phyloP scores from a whole-genome alignment of 2,888 invertebrate species.

The Ophioninae sp. region DNA sequence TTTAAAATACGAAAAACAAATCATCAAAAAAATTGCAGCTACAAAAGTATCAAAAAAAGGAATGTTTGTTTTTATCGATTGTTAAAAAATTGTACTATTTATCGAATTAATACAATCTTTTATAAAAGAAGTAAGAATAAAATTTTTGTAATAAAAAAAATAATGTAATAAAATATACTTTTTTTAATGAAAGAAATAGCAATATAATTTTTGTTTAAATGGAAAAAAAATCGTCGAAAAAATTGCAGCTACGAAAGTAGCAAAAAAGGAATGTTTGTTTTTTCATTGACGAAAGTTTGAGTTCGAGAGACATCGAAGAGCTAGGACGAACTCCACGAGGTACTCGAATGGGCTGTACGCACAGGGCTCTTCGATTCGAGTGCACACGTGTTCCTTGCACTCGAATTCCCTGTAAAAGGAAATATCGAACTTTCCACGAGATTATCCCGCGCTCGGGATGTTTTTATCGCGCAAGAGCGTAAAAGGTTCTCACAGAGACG shows the following conservation, averaged over 20 bases:
- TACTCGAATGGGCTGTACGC: slow-evolving; percentile 21
- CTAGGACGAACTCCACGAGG: slow-evolving; percentile 34
- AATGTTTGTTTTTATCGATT: no score
- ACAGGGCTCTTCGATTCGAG: slow-evolving; percentile 27
- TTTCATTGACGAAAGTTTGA: slow-evolving; percentile 42
- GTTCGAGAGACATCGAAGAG: slow-evolving; percentile 37
- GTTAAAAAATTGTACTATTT: no score
- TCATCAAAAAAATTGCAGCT: no score
- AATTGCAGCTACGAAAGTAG: not conserved
- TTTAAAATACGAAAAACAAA: no score
- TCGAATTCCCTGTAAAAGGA: slow-evolving; percentile 19
- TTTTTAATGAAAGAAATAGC: no score
- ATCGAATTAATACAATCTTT: no score
- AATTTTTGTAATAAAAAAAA: no score
- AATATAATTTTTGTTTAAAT: no score
- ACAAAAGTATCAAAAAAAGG: no score
- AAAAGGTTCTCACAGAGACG: slow-evolving; percentile 22
- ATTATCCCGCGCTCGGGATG: not conserved
- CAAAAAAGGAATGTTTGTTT: not conserved
- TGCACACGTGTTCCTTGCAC: slow-evolving; percentile 32
- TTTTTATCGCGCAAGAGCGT: slow-evolving; percentile 3
- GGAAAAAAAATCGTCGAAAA: not conserved
- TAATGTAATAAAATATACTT: no score
- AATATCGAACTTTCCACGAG: slow-evolving; percentile 33
- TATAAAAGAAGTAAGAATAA: no score